Evolutionary conservation across 2,888 invertebrate species (phyloP), one percentile per base, ranked within the genome.

Genomic region (Chirona hameri): DNA sequence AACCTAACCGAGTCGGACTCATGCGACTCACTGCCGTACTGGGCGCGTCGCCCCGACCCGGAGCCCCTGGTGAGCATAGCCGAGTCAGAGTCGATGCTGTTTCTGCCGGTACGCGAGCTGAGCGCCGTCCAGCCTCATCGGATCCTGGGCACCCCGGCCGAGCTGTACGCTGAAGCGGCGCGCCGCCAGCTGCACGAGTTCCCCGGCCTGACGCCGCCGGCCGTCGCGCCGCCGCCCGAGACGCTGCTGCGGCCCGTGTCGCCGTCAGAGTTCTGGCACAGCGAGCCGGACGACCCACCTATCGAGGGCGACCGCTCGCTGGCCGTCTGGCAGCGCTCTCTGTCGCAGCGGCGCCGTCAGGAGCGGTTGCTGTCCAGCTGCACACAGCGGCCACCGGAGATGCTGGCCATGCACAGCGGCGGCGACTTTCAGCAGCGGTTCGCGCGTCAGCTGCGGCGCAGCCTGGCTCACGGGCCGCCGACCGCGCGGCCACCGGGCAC

Each of bases 1-100:
- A 76, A 76, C 39, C 76, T 76, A 24, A 76, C 76, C 39, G 76
- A 76, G 76, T 76, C 76, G 5, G 76, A 76, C 76, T 76, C 76
- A 31, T 76, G 76, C 76, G 76, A 76, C 76, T 76, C 76, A 7
- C 46, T 76, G 24, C 76, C 76, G 24, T 76, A 76, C 46, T 76
- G 76, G 76, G 76, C 21, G 39, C 39, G 76, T 7, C 76, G 76
- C 3, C 76, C 76, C 15, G 46, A 21, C 1, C 76, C 76, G 0
- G 24, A 21, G 46, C 39, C 76, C 21, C 46, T 76, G 21, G 46
- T 39, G 46, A 12, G 46, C 76, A 31, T 76, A 39, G 24, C 39
- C 24, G 15, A 39, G 24, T 76, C 76, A 39, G 76, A 76, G 76
- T 76, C 76, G 39, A 46, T 76, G 76, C 76, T 76, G 39, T 76